A percentile compares a stretch with the other conserved stretches of the same genome.
phyloP scores from a whole-genome alignment of 1,140 invertebrate genomes.

The Neomicropteryx cornuta region DNA sequence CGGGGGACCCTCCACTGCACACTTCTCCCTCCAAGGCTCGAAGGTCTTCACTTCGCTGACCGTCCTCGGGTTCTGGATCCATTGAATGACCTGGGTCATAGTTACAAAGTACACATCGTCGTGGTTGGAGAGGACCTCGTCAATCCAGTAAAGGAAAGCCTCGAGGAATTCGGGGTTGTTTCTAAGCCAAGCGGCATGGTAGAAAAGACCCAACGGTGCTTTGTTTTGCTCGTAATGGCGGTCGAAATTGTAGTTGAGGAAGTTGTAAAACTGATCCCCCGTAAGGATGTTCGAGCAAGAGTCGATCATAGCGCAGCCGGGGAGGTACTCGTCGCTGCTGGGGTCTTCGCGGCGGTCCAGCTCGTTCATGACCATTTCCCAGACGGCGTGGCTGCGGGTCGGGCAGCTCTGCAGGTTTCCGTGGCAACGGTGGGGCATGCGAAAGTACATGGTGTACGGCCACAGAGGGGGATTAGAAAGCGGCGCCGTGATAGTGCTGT shows the following conservation, averaged over 20 bases:
- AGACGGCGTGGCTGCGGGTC: constrained; percentile 83
- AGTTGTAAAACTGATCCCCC: constrained; percentile 92
- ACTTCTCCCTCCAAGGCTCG: constrained; percentile 91
- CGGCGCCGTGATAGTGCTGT: constrained; percentile 89
- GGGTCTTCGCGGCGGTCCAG: constrained; percentile 86
- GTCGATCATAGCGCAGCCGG: constrained; percentile 93
- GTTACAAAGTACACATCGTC: constrained; percentile 95
- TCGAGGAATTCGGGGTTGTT: constrained; percentile 90
- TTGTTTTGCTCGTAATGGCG: constrained; percentile 90
- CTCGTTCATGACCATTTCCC: constrained; percentile 98
- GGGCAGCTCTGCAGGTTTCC: constrained; percentile 89
- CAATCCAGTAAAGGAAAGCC: constrained; percentile 89
- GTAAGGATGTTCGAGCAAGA: constrained; percentile 89
- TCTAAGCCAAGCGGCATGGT: constrained; percentile 93
- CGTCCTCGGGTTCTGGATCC: constrained; percentile 88
- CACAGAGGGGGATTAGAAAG: constrained; percentile 87
- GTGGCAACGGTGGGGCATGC: constrained; percentile 91
- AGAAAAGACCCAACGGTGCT: constrained; percentile 86
- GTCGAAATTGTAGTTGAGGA: constrained; percentile 92
- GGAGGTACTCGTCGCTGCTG: constrained; percentile 80
- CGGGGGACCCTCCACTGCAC: constrained; percentile 63
- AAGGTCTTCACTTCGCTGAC: constrained; percentile 79
- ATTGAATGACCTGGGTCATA: constrained; percentile 95
- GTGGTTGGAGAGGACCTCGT: constrained; percentile 76
- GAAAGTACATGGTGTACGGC: constrained; percentile 97